phyloP scores from a whole-genome alignment of 2,113 vertebrate genomes.

The Empidonax traillii region DNA sequence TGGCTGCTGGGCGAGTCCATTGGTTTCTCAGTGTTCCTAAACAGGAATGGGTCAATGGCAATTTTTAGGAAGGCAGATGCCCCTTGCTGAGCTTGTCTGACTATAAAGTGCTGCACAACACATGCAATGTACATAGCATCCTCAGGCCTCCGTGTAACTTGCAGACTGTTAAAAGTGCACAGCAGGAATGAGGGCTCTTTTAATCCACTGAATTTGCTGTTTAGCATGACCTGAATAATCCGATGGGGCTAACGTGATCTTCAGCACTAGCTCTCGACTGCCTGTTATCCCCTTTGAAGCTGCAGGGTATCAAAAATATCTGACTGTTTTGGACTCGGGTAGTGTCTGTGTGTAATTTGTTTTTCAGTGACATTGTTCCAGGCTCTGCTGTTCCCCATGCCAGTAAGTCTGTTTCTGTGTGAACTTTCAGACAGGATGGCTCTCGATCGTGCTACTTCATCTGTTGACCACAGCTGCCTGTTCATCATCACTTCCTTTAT shows the following conservation, averaged over 20 bases:
- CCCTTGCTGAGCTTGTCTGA: constrained; percentile 51
- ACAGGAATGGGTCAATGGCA: constrained; percentile 57
- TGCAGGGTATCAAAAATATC: constrained; percentile 57
- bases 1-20: constrained; percentile 26
- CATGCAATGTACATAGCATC: background rate
- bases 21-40: constrained; percentile 48
- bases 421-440: background rate
- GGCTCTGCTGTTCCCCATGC: background rate
- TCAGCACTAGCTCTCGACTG: constrained; percentile 51
- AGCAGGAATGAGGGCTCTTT: constrained; percentile 38
- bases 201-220: constrained; percentile 65
- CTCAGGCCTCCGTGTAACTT: constrained; percentile 23
- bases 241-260: constrained; percentile 46
- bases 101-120: constrained; percentile 30
- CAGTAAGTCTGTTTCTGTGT: background rate
- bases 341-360: constrained; percentile 28
- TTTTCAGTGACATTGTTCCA: constrained; percentile 19
- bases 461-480: background rate
- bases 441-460: background rate
- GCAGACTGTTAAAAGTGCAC: constrained; percentile 44
- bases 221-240: constrained; percentile 69
- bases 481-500: background rate
- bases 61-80: constrained; percentile 57
- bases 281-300: constrained; percentile 53
- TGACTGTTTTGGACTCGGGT: constrained; percentile 45